Percentiles rank a stretch among this genome's conserved stretches.
These are phyloP conservation scores for Sebastes matsubarae DNA, from an alignment of 2,797 vertebrate species.

Conservation along the genomic window DNA sequence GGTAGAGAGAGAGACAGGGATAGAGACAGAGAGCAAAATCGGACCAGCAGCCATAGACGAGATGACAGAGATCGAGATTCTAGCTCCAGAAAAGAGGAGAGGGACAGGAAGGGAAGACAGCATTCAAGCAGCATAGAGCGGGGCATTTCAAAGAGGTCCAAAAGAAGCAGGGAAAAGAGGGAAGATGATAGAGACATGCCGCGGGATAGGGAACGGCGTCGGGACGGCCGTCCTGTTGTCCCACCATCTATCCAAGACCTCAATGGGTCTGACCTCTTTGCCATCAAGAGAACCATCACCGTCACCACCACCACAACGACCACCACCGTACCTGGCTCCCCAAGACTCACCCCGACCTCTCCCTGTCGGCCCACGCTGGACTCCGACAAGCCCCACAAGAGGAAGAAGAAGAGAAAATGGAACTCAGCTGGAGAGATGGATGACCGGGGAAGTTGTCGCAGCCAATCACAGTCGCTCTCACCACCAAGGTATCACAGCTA, in stretches of 20 bases:
- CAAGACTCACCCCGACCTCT: slow-evolving; percentile 57
- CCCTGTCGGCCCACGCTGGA: slow-evolving; percentile 60
- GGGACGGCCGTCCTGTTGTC: slow-evolving; percentile 87
- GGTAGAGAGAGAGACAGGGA: slow-evolving; percentile 64
- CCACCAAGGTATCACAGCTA: slow-evolving; percentile 75
- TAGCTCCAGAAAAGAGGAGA: slow-evolving; percentile 72
- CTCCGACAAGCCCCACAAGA: slow-evolving; percentile 76
- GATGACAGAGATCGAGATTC: slow-evolving; percentile 72
- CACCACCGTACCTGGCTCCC: slow-evolving; percentile 81
- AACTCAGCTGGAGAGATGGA: slow-evolving; percentile 64
- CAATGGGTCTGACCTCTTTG: slow-evolving; percentile 91
- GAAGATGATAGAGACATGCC: slow-evolving; percentile 77
- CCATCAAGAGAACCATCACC: slow-evolving; percentile 94
- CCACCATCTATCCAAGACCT: slow-evolving; percentile 95
- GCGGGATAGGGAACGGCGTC: slow-evolving; percentile 72
- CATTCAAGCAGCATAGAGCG: slow-evolving; percentile 73
- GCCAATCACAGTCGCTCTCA: slow-evolving; percentile 72
- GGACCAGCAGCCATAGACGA: slow-evolving; percentile 77
- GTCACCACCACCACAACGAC: slow-evolving; percentile 87
- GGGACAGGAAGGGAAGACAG: slow-evolving; percentile 56
- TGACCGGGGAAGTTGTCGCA: slow-evolving; percentile 57
- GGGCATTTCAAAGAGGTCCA: slow-evolving; percentile 75
- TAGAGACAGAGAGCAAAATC: slow-evolving; percentile 65
- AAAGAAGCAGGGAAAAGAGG: slow-evolving; percentile 71
- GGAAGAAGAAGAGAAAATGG: slow-evolving; percentile 82